A percentile compares a stretch with the other conserved stretches of the same genome.
Conservation (phyloP, 2,113 vertebrate genomes). For the Butorides virescens region DNA sequence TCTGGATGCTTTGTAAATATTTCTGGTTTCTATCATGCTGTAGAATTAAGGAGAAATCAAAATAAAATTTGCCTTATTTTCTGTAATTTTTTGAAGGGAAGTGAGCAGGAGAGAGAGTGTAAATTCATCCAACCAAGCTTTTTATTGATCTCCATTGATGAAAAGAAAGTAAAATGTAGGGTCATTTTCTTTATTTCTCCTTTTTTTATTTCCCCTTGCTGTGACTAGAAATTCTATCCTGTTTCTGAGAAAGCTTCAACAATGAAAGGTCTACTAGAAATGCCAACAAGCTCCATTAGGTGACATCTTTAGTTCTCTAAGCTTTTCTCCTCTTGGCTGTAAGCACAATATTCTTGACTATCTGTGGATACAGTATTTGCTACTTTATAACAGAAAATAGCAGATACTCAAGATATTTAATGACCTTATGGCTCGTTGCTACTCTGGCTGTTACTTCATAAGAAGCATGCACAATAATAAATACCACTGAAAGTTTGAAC, state of each 20-base stretch:
- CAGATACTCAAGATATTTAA: not conserved
- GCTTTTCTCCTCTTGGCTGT: not conserved
- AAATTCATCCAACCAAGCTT: not conserved
- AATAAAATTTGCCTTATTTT: conserved; percentile 4
- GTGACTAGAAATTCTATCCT: not conserved
- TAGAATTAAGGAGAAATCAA: not conserved
- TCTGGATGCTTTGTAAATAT: conserved; percentile 1
- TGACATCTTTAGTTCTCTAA: not conserved
- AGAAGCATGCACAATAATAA: not conserved
- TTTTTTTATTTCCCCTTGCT: not conserved
- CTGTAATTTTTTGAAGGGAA: not conserved
- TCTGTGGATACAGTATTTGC: not conserved
- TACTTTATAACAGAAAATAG: not conserved
- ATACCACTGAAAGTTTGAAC: not conserved
- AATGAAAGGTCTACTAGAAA: not conserved
- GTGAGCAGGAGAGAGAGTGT: not conserved
- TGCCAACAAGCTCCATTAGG: not conserved
- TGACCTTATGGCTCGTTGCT: not conserved
- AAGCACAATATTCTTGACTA: not conserved
- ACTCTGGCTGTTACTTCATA: not conserved
- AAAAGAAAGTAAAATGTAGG: not conserved
- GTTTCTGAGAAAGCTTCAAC: not conserved
- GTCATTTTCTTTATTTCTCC: not conserved
- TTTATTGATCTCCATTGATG: not conserved
- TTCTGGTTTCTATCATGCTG: not conserved